Percentiles rank a stretch among this genome's conserved stretches.
These are phyloP conservation scores for Polypedilum pembai DNA, from an alignment of 1,140 invertebrate genomes.

Conservation along the genomic window DNA sequence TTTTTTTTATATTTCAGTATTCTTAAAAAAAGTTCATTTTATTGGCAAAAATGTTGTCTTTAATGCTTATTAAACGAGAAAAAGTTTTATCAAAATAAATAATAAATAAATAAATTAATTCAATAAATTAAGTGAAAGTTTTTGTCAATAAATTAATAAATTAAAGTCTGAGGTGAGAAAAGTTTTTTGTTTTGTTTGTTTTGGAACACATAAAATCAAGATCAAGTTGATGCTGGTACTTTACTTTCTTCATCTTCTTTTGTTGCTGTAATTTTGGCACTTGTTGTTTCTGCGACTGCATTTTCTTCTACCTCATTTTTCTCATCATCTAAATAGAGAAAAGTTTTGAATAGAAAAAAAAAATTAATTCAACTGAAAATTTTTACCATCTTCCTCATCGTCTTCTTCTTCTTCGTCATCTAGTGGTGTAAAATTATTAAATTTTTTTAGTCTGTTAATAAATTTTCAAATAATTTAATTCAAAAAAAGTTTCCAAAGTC, in stretches of 20 bases:
- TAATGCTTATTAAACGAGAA: too few relatives aligned
- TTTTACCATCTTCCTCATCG: background rate
- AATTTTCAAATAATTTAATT: background rate
- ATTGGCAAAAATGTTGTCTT: too few relatives aligned
- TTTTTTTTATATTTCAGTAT: too few relatives aligned
- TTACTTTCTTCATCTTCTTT: background rate
- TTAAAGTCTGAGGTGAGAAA: too few relatives aligned
- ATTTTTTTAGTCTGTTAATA: background rate
- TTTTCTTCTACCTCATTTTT: background rate
- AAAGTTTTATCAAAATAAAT: too few relatives aligned
- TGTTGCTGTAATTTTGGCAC: background rate
- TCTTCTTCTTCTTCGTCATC: background rate
- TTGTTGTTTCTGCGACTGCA: background rate
- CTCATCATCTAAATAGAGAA: conserved; percentile 17
- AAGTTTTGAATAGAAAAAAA: background rate
- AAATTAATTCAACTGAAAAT: background rate
- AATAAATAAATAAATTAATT: too few relatives aligned
- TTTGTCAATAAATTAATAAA: too few relatives aligned
- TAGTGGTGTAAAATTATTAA: background rate
- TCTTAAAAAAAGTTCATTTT: too few relatives aligned
- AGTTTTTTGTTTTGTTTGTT: too few relatives aligned
- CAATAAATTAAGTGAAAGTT: too few relatives aligned
- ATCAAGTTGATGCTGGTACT: background rate
- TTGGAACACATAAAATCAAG: too few relatives aligned
- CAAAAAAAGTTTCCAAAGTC: background rate